Evolutionary conservation across 2,888 invertebrate species (phyloP).

Genomic region (Uloborus plumipes): DNA sequence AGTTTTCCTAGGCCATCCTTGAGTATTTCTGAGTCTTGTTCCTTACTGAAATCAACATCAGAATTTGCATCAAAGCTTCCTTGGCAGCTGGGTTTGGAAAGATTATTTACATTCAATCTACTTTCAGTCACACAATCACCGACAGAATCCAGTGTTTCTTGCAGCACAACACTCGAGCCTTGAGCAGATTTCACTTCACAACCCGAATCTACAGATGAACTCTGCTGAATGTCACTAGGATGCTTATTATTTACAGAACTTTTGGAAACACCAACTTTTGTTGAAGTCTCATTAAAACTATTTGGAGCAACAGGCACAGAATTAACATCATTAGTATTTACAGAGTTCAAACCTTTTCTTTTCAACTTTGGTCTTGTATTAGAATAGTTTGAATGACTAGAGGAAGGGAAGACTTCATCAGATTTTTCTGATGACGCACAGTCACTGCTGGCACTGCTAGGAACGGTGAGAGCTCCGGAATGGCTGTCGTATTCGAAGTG

Average conservation of each 20-base stretch:
- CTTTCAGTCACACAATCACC: constrained; percentile 19
- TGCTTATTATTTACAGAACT: neutral
- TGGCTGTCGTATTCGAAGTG: no score
- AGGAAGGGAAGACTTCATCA: constrained; percentile 55
- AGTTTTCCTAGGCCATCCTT: constrained; percentile 40
- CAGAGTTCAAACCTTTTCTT: neutral
- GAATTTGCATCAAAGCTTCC: constrained; percentile 1
- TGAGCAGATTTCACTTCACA: constrained; percentile 24
- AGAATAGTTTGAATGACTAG: constrained; percentile 32
- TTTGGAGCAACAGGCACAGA: constrained; percentile 12
- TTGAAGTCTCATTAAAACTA: neutral
- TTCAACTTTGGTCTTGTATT: neutral
- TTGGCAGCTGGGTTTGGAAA: neutral
- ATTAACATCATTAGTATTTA: constrained; percentile 19
- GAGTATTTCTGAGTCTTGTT: constrained; percentile 4
- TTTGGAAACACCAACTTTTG: neutral
- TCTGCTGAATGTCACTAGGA: constrained; percentile 9
- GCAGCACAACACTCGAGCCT: neutral
- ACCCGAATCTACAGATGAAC: constrained; percentile 46
- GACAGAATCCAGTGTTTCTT: neutral
- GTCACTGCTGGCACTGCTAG: constrained; percentile 10
- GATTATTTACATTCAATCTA: neutral
- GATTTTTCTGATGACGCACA: constrained; percentile 12
- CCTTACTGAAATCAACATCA: neutral
- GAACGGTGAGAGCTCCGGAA: neutral